phyloP scores from a whole-genome alignment of 2,113 vertebrate genomes.

The Gnathonemus longibarbis region DNA sequence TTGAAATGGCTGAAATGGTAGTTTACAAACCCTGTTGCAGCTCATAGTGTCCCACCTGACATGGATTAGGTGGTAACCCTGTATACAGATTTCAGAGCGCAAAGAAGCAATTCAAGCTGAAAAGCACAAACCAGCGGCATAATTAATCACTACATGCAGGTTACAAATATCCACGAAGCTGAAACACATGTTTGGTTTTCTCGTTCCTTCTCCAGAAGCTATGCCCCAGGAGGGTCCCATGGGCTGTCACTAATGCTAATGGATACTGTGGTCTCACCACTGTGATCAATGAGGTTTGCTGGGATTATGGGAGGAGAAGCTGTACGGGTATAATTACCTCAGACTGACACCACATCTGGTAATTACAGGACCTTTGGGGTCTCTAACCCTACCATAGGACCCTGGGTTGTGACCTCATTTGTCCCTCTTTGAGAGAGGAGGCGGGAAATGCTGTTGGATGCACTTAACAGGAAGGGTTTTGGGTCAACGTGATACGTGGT shows the following conservation, averaged over 20 bases:
- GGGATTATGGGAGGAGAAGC: slow-evolving; percentile 14
- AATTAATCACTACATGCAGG: background rate
- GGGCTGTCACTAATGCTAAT: background rate
- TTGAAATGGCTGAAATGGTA: too few relatives aligned
- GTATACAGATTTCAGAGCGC: background rate
- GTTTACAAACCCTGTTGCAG: too few relatives aligned
- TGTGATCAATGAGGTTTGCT: slow-evolving; percentile 26
- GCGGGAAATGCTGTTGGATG: background rate
- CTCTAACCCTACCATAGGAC: slow-evolving; percentile 11
- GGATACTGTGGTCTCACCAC: background rate
- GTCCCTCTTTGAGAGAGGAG: background rate
- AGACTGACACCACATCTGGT: slow-evolving; percentile 13
- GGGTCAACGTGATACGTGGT: background rate
- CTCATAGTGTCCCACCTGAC: too few relatives aligned
- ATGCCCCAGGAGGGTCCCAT: background rate
- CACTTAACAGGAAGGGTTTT: background rate
- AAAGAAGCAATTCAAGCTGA: background rate
- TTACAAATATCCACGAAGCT: background rate
- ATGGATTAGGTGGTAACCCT: too few relatives aligned
- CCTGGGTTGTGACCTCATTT: background rate
- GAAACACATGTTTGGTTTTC: background rate
- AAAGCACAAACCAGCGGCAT: background rate
- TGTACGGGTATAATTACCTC: slow-evolving; percentile 19
- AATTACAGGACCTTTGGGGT: slow-evolving; percentile 9
- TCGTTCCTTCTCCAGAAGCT: background rate